phyloP scores from a whole-genome alignment of 1,140 invertebrate genomes.

The Brachionus rotundiformis region DNA sequence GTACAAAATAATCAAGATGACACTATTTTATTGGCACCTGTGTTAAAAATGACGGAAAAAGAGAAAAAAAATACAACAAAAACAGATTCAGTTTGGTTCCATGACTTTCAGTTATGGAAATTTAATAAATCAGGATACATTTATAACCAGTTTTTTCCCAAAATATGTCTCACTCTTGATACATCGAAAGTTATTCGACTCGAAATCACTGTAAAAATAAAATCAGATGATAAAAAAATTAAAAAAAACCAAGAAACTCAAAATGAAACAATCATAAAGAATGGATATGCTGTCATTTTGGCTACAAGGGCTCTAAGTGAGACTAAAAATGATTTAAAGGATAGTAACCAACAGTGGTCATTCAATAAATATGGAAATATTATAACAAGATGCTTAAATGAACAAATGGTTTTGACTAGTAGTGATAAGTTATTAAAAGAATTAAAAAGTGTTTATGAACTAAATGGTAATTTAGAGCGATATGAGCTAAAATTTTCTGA shows the following conservation, averaged over 20 bases:
- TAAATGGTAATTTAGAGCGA: slow-evolving; percentile 12
- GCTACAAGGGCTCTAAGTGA: not conserved
- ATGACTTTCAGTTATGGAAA: slow-evolving; percentile 50
- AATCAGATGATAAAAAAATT: not conserved
- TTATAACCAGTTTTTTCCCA: slow-evolving; percentile 37
- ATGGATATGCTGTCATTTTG: slow-evolving; percentile 22
- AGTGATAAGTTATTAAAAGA: slow-evolving; percentile 11
- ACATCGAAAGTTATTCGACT: not conserved
- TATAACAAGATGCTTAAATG: not conserved
- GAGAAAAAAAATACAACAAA: slow-evolving; percentile 14
- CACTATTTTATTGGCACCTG: not conserved
- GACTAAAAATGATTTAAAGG: not conserved
- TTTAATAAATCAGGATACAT: slow-evolving; percentile 43
- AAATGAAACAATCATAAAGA: slow-evolving; percentile 30
- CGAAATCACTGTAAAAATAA: not conserved
- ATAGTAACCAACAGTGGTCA: slow-evolving; percentile 25
- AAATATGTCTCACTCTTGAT: not conserved
- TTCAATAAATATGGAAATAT: slow-evolving; percentile 50
- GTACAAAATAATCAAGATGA: not conserved
- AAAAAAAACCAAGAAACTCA: slow-evolving; percentile 9
- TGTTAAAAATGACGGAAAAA: slow-evolving; percentile 35
- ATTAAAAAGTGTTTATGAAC: not conserved
- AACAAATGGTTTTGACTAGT: slow-evolving; percentile 37
- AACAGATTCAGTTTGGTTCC: slow-evolving; percentile 34
- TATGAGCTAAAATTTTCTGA: slow-evolving; percentile 10